Conservation (phyloP, 2,113 vertebrate species). For the Riparia riparia region DNA sequence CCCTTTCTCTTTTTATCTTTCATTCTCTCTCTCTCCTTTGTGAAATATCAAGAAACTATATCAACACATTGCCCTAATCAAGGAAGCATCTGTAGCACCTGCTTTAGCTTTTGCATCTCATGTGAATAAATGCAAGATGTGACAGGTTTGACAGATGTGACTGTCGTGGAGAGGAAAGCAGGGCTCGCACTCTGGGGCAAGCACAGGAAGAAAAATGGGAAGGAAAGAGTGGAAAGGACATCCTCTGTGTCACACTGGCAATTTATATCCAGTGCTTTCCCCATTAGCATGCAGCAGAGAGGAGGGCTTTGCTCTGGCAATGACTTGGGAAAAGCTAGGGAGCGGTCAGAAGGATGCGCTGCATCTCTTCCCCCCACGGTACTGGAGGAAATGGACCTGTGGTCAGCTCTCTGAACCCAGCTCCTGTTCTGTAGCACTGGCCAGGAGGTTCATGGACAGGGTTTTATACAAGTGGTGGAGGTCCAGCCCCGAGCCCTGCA, state of each 20-base stretch:
- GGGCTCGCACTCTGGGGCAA: background rate
- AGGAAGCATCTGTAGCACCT: conserved; percentile 20
- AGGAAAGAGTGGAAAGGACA: background rate
- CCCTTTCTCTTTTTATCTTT: background rate
- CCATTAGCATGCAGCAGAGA: background rate
- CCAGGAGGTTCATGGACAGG: too few species aligned
- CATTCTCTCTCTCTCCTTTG: background rate
- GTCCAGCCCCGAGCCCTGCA: background rate
- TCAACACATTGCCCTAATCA: conserved; percentile 22
- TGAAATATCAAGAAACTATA: background rate
- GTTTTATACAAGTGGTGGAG: background rate
- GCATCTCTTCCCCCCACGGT: fast-evolving
- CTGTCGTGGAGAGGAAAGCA: background rate
- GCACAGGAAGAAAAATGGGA: background rate
- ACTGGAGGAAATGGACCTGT: background rate
- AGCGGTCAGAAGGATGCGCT: fast-evolving
- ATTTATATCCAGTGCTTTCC: background rate
- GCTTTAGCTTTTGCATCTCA: background rate
- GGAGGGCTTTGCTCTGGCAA: background rate
- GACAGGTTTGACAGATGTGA: background rate
- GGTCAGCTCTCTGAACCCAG: too few species aligned
- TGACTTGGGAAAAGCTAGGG: background rate
- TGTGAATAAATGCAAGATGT: background rate
- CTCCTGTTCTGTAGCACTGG: background rate
- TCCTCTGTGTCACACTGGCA: background rate